Evolutionary conservation across 2,113 vertebrate genomes (phyloP), one percentile per base, ranked within the genome.

Genomic region (Peromyscus californicus): DNA sequence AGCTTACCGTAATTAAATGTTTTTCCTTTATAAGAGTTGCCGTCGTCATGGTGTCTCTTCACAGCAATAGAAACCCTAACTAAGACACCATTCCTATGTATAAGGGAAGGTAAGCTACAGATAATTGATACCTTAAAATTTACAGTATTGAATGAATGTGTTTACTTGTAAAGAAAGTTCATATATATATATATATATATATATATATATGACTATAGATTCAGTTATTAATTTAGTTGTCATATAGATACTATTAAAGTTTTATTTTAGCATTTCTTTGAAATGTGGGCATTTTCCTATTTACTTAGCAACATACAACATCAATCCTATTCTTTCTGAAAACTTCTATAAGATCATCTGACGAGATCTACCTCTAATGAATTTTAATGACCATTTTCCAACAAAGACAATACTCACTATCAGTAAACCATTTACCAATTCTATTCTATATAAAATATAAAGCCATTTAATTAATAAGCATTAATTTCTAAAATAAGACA

Each of bases 371-470:
- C 65, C n/a, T 96, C 48, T 96, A 94, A 88, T 92, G 22, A 96
- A 96, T 85, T 95, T 96, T 95, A 94, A 93, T 74, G 95, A 84
- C 70, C 65, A 70, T 69, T 92, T 93, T 74, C 26, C 67, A 54
- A 95, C 31, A 65, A 95, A 36, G 57, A 79, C 2, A 92, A 42
- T 15, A 69, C 17, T 93, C 33, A 83, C 17, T 69, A 78, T 78
- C 13, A 80, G 45, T 84, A 75, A 67, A 88, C 42, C 45, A 85
- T 82, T 95, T 96, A 59, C 75, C 51, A 94, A 92, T 57, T 36
- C 69, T 92, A 36, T 80, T 82, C 31, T 90, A 45, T 85, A 36
- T 79, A 75, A 96, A 91, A 87, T 70, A 22, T 76, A 70, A 72
- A 79, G 70, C 0, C 69, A 29, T 59, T 89, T 31, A 94, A 85